These are phyloP conservation scores for Neotragus moschatus DNA, from an alignment of 2,113 vertebrate species.

Conservation along the genomic window DNA sequence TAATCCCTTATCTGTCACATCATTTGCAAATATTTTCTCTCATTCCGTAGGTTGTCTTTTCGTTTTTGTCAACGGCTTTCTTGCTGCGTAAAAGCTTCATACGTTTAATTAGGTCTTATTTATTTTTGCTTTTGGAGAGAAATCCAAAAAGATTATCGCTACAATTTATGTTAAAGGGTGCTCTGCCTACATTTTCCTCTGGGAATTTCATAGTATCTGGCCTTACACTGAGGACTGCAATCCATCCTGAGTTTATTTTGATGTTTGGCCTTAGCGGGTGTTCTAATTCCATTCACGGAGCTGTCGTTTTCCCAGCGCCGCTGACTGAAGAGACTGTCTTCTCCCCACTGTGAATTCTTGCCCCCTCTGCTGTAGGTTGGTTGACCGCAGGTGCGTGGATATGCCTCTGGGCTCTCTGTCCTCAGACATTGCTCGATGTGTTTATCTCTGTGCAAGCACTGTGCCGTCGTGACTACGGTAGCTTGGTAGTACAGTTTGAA, in stretches of 20 bases:
- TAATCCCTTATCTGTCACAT: not conserved
- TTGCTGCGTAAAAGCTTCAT: not conserved
- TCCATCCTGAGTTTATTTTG: not conserved
- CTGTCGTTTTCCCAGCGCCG: not conserved
- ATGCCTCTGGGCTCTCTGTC: fast-evolving
- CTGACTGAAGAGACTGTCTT: not conserved
- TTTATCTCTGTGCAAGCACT: fast-evolving
- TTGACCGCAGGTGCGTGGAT: fast-evolving
- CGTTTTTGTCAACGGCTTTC: not conserved
- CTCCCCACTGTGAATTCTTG: not conserved
- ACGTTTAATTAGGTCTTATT: not conserved
- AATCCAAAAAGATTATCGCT: not conserved
- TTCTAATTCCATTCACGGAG: not conserved
- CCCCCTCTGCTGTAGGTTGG: not conserved
- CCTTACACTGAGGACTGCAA: not conserved
- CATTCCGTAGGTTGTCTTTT: not conserved
- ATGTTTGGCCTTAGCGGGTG: not conserved
- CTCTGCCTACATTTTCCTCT: not conserved
- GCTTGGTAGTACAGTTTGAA: not conserved
- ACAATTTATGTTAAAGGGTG: not conserved
- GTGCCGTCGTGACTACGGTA: fast-evolving
- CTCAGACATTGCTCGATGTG: fast-evolving
- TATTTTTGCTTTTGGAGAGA: not conserved
- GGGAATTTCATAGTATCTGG: not conserved
- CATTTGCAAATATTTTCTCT: not conserved